Evolutionary conservation across 2,113 vertebrate species (phyloP).

Genomic region (Crotalus viridis): DNA sequence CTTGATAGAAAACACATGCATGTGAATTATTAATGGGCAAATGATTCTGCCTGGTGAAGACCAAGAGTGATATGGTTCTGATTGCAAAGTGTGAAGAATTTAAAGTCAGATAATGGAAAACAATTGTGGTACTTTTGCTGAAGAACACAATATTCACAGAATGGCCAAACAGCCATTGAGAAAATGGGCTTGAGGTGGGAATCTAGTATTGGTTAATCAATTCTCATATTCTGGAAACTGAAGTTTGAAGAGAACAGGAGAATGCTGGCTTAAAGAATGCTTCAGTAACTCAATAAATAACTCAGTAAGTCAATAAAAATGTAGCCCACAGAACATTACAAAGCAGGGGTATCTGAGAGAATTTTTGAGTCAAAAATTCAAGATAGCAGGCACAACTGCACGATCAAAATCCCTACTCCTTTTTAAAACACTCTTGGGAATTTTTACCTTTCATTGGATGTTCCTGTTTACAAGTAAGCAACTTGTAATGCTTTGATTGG

Average conservation of each 20-base stretch:
- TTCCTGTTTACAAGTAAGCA: background rate
- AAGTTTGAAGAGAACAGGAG: background rate
- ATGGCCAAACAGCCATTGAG: conserved; percentile 35
- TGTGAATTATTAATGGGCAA: conserved; percentile 46
- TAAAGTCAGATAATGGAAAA: conserved; percentile 29
- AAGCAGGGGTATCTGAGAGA: background rate
- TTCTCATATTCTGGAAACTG: background rate
- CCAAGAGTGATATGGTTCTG: conserved; percentile 33
- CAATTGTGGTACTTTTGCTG: conserved; percentile 24
- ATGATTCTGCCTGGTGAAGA: conserved; percentile 34
- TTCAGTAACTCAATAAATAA: background rate
- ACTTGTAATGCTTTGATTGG: background rate
- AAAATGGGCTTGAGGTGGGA: conserved; percentile 25
- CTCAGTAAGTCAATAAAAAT: background rate
- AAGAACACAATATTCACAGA: conserved; percentile 37
- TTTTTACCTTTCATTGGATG: background rate
- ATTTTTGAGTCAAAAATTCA: background rate
- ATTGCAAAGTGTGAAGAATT: conserved; percentile 22
- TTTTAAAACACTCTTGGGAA: background rate
- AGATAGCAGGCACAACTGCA: background rate
- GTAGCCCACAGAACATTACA: background rate
- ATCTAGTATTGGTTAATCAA: background rate
- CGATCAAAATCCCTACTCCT: background rate
- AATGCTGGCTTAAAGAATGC: background rate
- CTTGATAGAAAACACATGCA: conserved; percentile 32